phyloP scores from a whole-genome alignment of 1,140 invertebrate species.

The Zaprionus taronus region DNA sequence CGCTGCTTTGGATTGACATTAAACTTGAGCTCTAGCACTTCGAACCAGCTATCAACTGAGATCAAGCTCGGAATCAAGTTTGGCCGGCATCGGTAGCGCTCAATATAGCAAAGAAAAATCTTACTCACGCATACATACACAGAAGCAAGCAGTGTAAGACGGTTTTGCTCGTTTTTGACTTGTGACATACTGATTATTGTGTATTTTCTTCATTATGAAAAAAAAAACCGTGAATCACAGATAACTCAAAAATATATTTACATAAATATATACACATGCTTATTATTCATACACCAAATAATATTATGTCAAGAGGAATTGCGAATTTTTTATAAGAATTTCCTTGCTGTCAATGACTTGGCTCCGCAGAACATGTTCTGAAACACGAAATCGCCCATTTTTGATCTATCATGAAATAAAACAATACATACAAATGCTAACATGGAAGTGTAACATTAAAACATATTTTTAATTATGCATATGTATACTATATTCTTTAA shows the following conservation, averaged over 20 bases:
- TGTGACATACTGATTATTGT: not conserved
- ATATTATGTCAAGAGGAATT: no score
- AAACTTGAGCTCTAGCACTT: constrained; percentile 25
- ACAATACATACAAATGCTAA: no score
- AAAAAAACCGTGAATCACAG: not conserved
- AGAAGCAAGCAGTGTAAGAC: not conserved
- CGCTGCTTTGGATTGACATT: constrained; percentile 15
- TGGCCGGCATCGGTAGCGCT: constrained; percentile 19
- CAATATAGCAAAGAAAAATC: not conserved
- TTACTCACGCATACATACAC: not conserved
- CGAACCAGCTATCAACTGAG: constrained; percentile 19
- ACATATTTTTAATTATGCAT: not conserved
- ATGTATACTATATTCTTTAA: not conserved
- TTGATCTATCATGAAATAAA: no score
- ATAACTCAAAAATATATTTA: no score
- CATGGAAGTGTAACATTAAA: no score
- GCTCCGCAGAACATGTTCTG: no score
- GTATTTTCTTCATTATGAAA: not conserved
- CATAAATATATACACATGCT: no score
- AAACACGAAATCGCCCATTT: no score
- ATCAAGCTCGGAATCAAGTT: constrained; percentile 26
- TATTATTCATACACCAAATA: not conserved
- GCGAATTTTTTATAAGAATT: no score
- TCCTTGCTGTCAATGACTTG: no score
- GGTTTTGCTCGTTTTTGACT: not conserved